Percentiles rank a stretch among this genome's conserved stretches.
phyloP scores from a whole-genome alignment of 1,140 invertebrate species.

The Nephotettix cincticeps region DNA sequence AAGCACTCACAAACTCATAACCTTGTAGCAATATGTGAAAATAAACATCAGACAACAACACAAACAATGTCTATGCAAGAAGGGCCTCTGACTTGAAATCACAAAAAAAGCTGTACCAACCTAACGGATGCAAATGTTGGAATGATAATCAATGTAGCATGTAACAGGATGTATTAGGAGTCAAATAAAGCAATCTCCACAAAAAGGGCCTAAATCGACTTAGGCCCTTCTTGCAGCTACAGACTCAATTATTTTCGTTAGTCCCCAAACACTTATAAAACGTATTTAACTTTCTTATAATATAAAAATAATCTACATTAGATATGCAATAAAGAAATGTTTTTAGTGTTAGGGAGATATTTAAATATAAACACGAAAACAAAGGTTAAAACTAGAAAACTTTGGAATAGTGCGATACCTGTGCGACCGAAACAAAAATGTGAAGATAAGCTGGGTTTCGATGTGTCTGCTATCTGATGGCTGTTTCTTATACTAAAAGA shows the following conservation, averaged over 20 bases:
- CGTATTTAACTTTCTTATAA: neutral
- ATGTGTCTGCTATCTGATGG: no score
- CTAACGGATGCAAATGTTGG: neutral
- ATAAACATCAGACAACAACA: neutral
- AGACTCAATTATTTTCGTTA: neutral
- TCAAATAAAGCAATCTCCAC: neutral
- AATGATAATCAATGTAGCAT: neutral
- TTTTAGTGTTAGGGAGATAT: neutral
- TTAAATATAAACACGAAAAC: no score
- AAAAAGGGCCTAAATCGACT: neutral
- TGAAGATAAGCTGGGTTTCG: no score
- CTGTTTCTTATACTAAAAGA: no score
- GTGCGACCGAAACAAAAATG: neutral
- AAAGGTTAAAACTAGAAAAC: neutral
- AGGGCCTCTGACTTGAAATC: neutral
- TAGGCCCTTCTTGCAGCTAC: neutral
- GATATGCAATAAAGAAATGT: neutral
- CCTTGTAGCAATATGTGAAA: neutral
- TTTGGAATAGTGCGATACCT: neutral
- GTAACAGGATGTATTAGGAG: neutral
- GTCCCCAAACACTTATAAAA: neutral
- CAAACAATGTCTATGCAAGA: neutral
- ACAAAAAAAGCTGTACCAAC: neutral
- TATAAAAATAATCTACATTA: neutral
- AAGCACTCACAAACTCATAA: neutral